Percentiles rank a stretch among this genome's conserved stretches.
phyloP scores from a whole-genome alignment of 2,797 vertebrate genomes.

The Furcifer pardalis region DNA sequence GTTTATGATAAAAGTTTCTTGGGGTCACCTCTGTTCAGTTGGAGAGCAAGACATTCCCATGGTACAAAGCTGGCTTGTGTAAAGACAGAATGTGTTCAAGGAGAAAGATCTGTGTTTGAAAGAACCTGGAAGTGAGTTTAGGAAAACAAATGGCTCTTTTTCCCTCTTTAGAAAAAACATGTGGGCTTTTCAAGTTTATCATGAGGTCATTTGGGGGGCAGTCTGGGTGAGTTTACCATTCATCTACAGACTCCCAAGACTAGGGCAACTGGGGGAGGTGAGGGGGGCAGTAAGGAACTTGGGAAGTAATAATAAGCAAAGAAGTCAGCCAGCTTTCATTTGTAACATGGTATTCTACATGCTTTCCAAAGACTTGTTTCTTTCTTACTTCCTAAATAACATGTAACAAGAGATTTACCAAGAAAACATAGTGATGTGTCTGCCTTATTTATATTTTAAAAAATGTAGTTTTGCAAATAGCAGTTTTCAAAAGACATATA shows the following conservation, averaged over 20 bases:
- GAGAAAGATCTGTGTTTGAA: constrained; percentile 29
- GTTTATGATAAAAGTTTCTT: constrained; percentile 18
- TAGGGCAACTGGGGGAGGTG: constrained; percentile 20
- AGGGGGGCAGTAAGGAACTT: constrained; percentile 6
- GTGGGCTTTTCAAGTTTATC: constrained; percentile 35
- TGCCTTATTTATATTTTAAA: not conserved
- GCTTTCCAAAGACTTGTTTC: not conserved
- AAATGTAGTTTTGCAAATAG: not conserved
- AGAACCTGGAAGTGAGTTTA: constrained; percentile 45
- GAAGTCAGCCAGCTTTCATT: not conserved
- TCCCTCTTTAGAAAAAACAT: constrained; percentile 28
- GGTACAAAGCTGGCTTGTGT: constrained; percentile 17
- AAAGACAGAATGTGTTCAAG: constrained; percentile 22
- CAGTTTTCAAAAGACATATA: not conserved
- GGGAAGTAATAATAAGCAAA: constrained; percentile 13
- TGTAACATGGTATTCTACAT: not conserved
- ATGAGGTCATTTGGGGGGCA: constrained; percentile 52
- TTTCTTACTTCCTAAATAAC: constrained; percentile 11
- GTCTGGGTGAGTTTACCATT: constrained; percentile 35
- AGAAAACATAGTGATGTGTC: not conserved
- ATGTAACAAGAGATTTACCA: not conserved
- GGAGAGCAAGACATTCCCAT: constrained; percentile 27
- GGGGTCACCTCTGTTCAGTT: constrained; percentile 31
- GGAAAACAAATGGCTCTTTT: constrained; percentile 45
- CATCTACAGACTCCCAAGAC: constrained; percentile 38